phyloP scores from a whole-genome alignment of 2,797 vertebrate genomes.

The Poecilia picta region DNA sequence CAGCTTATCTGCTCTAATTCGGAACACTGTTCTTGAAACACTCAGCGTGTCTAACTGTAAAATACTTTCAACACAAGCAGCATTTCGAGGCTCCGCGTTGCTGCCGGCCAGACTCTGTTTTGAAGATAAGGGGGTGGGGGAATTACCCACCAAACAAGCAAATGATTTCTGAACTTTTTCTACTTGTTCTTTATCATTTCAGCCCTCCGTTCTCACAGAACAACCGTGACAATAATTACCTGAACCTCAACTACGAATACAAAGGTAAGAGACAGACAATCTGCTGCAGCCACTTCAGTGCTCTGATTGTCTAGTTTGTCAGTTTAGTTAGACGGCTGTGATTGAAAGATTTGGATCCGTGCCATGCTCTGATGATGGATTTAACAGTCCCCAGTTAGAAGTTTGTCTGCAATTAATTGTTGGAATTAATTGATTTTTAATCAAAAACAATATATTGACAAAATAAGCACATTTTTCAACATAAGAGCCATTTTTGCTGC shows the following conservation, averaged over 20 bases:
- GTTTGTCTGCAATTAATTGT: too few species aligned
- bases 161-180: slow-evolving; percentile 16
- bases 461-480: too few species aligned
- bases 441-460: too few species aligned
- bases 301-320: background rate
- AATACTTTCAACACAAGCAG: background rate
- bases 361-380: background rate
- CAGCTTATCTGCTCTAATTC: slow-evolving; percentile 29
- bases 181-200: slow-evolving; percentile 58
- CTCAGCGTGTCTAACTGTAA: slow-evolving; percentile 1
- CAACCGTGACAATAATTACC: slow-evolving; percentile 85
- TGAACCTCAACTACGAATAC: slow-evolving; percentile 85
- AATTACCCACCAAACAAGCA: slow-evolving; percentile 48
- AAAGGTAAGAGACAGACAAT: slow-evolving; percentile 76
- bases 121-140: slow-evolving; percentile 54
- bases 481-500: too few species aligned
- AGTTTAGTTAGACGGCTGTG: background rate
- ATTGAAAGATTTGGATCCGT: background rate
- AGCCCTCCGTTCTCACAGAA: slow-evolving; percentile 84
- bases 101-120: slow-evolving; percentile 39
- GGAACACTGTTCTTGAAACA: slow-evolving; percentile 21
- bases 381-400: background rate
- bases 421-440: too few species aligned
- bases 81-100: slow-evolving; percentile 25
- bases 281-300: slow-evolving; percentile 8